Conservation (phyloP, 2,113 vertebrate species). For the Lycocorax pyrrhopterus region DNA sequence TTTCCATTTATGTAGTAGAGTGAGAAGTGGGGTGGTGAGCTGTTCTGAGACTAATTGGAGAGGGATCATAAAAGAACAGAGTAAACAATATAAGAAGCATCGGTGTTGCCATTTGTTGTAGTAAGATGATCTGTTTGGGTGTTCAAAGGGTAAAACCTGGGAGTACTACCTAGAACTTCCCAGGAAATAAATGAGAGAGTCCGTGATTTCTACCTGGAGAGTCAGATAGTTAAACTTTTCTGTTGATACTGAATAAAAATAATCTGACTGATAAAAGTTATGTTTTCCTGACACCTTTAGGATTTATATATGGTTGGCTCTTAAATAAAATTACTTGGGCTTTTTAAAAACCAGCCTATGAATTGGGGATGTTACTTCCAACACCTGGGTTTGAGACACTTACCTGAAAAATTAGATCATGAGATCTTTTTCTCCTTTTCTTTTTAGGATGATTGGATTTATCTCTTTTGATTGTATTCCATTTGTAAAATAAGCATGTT, state of each 20-base stretch:
- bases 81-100: not conserved
- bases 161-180: not conserved
- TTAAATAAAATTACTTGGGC: not conserved
- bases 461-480: not conserved
- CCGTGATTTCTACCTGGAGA: not conserved
- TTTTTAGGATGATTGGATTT: not conserved
- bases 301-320: not conserved
- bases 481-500: not conserved
- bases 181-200: not conserved
- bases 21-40: not conserved
- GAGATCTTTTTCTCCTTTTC: not conserved
- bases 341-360: not conserved
- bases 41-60: not conserved
- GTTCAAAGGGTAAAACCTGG: not conserved
- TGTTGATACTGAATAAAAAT: not conserved
- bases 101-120: fast-evolving
- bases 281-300: not conserved
- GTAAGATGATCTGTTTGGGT: not conserved
- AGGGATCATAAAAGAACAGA: not conserved
- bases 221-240: not conserved
- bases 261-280: not conserved
- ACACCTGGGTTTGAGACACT: not conserved
- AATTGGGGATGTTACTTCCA: not conserved
- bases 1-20: not conserved
- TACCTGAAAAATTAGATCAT: not conserved